Evolutionary conservation across 2,113 vertebrate species (phyloP), one percentile per base, ranked within the genome.

Genomic region (Pholis gunnellus): DNA sequence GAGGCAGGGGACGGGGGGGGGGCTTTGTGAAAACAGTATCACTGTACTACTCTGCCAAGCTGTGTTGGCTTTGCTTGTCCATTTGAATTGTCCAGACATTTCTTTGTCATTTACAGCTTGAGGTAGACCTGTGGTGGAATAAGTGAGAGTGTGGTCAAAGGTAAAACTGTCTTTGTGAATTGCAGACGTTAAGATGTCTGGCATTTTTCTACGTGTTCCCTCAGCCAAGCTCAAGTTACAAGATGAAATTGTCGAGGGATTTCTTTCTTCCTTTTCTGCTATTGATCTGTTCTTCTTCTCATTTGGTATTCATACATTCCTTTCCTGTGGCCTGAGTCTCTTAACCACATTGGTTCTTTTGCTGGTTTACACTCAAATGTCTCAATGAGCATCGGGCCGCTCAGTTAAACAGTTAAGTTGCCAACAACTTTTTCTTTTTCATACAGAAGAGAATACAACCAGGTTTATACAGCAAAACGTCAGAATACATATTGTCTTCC

Each of bases 51-150:
- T 93, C 90, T 95, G 92, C 91, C 84, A 80, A 65, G 84, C 87
- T 93, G 87, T 91, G 92, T 90, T 92, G 89, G 88, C 84, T 93
- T 86, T 94, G 92, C 94, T 94, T 91, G 91, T 94, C 83, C 84
- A 81, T 92, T 90, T 93, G 93, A 92, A 94, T 92, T 92, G 91
- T 94, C 91, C 91, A 81, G 81, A 91, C 79, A 87, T 88, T 90
- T 93, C 84, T 88, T 75, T 93, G 78, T 88, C 86, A 85, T 91
- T 91, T 89, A 90, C 84, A 85, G 82, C 73, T 59, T 38, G 65
- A 82, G 57, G 83, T 81, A 31, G 74, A 79, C 75, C 74, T 6
- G 3, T 31, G 48, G 65, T 77, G 71, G 57, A 50, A 27, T 20
- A 25, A 42, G 60, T 48, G 40, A 66, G n/a, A 25, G 25, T 46